Evolutionary conservation across 2,797 vertebrate genomes (phyloP), one percentile per base, ranked within the genome.

Genomic region (Halcyon leucocephala): DNA sequence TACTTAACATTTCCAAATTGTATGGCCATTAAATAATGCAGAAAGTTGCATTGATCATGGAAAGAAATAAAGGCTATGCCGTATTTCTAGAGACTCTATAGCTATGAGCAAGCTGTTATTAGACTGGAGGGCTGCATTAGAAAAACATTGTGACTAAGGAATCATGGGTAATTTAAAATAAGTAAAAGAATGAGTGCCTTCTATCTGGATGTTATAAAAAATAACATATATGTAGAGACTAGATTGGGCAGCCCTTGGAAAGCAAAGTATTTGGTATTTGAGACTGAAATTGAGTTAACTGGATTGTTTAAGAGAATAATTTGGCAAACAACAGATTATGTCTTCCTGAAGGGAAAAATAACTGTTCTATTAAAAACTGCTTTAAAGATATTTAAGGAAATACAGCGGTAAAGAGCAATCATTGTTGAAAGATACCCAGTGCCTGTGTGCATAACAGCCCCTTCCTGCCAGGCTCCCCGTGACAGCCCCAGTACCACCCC

Each of bases 401-500:
- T 29, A 13, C 4, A 29, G 3, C 48, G 21, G 16, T 87, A 14
- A 62, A 51, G 42, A 82, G 14, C 17, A 33, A 2, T 29, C 13
- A 14, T 3, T 12, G 10, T 14, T 15, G 33, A 20, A 7, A 66
- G 78, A 26, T 28, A 9, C 2, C 5, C 21, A 12, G 12, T 4
- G 12, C 64, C 44, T 79, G 37, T 71, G 70, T 89, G 24, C 6
- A 3, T 15, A 17, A 16, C n/a, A 39, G 26, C 5, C 19, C n/a
- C 19, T 28, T 29, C 6, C 31, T 31, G 10, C 25, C 26, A 11
- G 16, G 10, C 1, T 3, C 26, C 7, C 14, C 0, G 0, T 51
- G 51, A 10, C n/a, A 67, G 39, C 71, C 42, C 26, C 62, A 24
- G 46, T 31, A 11, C 22, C 26, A 12, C 35, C 8, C 17, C 48